Base-by-base conservation (phyloP, 2,113 vertebrate genomes). In the Onychostruthus taczanowskii region DNA sequence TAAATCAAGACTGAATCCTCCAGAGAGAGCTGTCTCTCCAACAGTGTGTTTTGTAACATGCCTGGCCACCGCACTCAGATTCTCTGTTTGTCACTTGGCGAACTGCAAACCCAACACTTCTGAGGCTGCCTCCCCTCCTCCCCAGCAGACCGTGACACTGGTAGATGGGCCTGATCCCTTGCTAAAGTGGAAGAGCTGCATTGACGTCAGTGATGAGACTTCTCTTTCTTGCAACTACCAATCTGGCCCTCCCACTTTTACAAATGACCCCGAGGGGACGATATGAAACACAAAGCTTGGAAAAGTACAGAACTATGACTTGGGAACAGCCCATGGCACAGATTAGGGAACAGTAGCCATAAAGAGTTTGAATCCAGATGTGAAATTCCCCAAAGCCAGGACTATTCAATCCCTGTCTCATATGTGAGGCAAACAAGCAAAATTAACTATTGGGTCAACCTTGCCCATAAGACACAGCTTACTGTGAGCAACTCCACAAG, bases 231-330 rank as follows among this genome's bases (percentile, higher is more conserved):
- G 86, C 88, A 92, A 89, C 84, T 75, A 95, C 83, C 76, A 96
- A 39, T 95, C 93, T 92, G 90, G 85, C 92, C 90, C 75, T 96
- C 88, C 93, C 76, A 90, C 90, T 96, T 94, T 63, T 95, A 92
- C 69, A 72, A 90, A 93, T 72, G 77, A 61, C 93, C 96, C 80
- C 37, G 35, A 75, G 89, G 95, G 93, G 83, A 95, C 5, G 21
- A 91, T 88, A 94, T 93, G 94, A 96, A 95, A 96, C 84, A 97
- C 93, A 96, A 97, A 95, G 88, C 92, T 94, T 94, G 95, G 95
- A 93, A 96, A 94, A 95, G 79, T 86, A 94, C 83, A 93, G 76
- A 95, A 90, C 92, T 81, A 84, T 69, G 90, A 90, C 83, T 96
- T 84, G 86, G 90, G 94, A 96, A 90, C 92, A 92, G 66, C 90